Evolutionary conservation across 2,113 vertebrate genomes (phyloP).

Genomic region (Pygoscelis antarcticus): DNA sequence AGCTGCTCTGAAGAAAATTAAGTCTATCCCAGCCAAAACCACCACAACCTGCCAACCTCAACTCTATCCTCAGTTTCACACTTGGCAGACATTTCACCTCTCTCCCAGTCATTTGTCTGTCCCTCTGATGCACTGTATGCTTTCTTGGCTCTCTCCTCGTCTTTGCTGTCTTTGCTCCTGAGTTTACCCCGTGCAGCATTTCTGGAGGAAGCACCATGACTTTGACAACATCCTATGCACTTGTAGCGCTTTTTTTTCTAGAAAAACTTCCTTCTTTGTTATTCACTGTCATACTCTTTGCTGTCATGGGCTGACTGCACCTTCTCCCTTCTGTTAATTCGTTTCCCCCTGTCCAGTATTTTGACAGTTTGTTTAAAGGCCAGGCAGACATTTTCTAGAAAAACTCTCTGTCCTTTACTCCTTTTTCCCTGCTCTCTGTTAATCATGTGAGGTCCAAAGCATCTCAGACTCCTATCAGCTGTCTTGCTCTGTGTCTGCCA

Average conservation of each 20-base stretch:
- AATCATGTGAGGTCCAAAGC: background rate
- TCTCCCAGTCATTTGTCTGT: background rate
- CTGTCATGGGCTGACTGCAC: background rate
- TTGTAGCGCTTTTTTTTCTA: background rate
- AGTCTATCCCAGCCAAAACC: no score
- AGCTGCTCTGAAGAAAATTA: no score
- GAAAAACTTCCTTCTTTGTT: background rate
- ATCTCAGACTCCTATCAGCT: background rate
- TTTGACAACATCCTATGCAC: background rate
- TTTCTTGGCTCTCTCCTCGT: background rate
- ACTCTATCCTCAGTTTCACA: background rate
- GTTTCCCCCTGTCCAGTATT: background rate
- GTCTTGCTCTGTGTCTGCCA: background rate
- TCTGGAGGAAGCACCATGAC: background rate
- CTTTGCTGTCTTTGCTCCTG: background rate
- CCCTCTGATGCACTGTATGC: background rate
- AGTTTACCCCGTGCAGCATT: background rate
- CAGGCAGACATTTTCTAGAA: background rate
- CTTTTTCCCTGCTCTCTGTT: background rate
- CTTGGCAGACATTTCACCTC: background rate
- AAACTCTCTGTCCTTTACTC: background rate
- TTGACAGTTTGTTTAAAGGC: background rate
- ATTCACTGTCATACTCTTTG: background rate
- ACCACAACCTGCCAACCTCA: background rate
- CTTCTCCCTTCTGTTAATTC: background rate